These are phyloP conservation scores for Amphiura filiformis DNA, from an alignment of 35 echinoderm and acorn worm species.

Conservation along the genomic window DNA sequence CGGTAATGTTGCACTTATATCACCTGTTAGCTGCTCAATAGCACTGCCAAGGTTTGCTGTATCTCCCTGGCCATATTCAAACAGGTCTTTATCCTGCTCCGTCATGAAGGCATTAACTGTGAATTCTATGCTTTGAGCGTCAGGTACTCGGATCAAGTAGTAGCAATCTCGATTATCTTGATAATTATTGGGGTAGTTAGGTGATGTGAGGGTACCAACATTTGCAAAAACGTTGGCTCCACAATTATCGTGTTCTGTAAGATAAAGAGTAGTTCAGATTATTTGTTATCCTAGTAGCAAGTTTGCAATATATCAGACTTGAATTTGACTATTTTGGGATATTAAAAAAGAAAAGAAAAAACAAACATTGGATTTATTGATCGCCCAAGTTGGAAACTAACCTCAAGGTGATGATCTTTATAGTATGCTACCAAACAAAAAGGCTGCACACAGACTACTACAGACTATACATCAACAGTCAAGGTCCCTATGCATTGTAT, in stretches of 20 bases:
- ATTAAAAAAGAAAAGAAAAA: too few species aligned
- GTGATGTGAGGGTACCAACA: constrained; percentile 54
- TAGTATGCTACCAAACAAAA: too few species aligned
- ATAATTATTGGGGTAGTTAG: constrained; percentile 83
- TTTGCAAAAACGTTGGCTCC: constrained; percentile 43
- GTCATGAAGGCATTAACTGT: constrained; percentile 48
- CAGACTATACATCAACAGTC: too few species aligned
- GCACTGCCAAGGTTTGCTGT: constrained; percentile 46
- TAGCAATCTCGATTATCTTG: constrained; percentile 37
- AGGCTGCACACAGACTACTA: too few species aligned
- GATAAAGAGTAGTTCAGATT: neutral
- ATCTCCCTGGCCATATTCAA: constrained; percentile 67
- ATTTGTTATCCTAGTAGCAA: too few species aligned
- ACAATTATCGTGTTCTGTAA: constrained; percentile 37
- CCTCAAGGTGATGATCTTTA: too few species aligned
- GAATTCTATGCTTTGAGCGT: constrained; percentile 73
- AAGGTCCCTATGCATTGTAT: too few species aligned
- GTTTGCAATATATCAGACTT: too few species aligned
- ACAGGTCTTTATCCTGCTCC: constrained; percentile 49
- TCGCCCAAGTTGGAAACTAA: too few species aligned
- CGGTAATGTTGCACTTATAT: constrained; percentile 1
- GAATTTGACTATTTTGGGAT: too few species aligned
- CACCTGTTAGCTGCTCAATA: constrained; percentile 61
- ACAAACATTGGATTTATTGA: too few species aligned
- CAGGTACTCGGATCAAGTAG: constrained; percentile 61